These are phyloP conservation scores for Smittia aterrima DNA, from an alignment of 2,888 invertebrate genomes.

Conservation along the genomic window DNA sequence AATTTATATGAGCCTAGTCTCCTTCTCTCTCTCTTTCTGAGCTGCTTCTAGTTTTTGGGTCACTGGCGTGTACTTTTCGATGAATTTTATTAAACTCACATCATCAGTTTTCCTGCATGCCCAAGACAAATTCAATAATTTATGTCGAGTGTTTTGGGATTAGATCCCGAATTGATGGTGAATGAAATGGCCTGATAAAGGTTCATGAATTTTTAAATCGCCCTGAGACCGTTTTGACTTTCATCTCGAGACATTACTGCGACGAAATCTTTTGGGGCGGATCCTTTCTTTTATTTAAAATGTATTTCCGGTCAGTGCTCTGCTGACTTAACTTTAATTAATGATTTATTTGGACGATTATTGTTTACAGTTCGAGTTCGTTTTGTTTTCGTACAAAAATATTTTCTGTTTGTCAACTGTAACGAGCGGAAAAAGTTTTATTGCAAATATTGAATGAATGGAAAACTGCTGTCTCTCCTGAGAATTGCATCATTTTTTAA, in stretches of 20 bases:
- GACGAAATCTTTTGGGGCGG: too few species aligned
- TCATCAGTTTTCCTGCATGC: neutral
- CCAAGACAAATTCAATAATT: slow-evolving; percentile 5
- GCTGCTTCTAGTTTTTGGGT: neutral
- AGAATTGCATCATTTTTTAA: neutral
- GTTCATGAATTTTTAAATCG: neutral
- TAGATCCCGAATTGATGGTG: neutral
- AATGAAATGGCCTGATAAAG: neutral
- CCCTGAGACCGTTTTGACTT: neutral
- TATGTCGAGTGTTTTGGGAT: slow-evolving; percentile 8
- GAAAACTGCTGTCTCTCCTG: neutral
- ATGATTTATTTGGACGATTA: too few species aligned
- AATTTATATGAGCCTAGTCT: neutral
- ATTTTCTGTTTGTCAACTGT: neutral
- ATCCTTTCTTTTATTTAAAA: too few species aligned
- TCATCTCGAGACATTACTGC: too few species aligned
- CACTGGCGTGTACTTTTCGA: neutral
- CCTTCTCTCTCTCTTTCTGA: neutral
- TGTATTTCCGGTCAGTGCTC: too few species aligned
- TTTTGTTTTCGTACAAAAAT: neutral
- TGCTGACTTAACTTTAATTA: too few species aligned
- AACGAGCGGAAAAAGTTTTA: neutral
- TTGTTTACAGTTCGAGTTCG: neutral
- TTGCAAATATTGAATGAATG: neutral
- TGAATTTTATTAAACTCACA: neutral